Percentiles rank a stretch among this genome's conserved stretches.
Evolutionary conservation across 2,797 vertebrate genomes (phyloP).

Genomic region (Chelidonichthys spinosus): DNA sequence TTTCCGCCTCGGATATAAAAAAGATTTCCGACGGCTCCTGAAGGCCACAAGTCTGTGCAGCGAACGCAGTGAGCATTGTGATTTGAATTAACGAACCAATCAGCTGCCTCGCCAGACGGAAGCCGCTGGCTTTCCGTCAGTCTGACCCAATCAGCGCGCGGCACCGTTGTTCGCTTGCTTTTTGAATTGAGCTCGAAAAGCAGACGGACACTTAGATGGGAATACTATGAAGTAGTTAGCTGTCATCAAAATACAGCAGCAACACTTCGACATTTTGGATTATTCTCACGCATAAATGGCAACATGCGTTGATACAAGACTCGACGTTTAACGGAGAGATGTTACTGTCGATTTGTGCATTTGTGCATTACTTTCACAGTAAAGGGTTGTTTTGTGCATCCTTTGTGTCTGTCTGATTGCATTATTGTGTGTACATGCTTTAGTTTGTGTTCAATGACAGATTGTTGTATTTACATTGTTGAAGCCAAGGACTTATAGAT

Average conservation of each 20-base stretch:
- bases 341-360: too few species aligned
- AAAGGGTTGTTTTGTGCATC: conserved; percentile 22
- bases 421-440: conserved; percentile 4
- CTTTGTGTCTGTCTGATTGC: conserved; percentile 30
- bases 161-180: conserved; percentile 65
- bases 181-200: conserved; percentile 81
- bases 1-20: too few species aligned
- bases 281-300: neutral
- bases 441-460: conserved; percentile 11
- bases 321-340: conserved; percentile 1
- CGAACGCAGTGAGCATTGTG: conserved; percentile 32
- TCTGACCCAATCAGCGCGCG: conserved; percentile 77
- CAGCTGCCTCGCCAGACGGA: conserved; percentile 29
- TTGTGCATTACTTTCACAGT: too few species aligned
- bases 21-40: neutral
- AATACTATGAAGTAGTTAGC: conserved; percentile 24
- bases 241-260: conserved; percentile 53
- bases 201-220: conserved; percentile 16
- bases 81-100: conserved; percentile 85
- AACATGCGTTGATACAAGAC: conserved; percentile 37
- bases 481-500: conserved; percentile 1
- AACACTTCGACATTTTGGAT: conserved; percentile 6
- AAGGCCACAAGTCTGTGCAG: neutral
- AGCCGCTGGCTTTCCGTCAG: neutral
- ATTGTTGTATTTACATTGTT: conserved; percentile 10